phyloP scores from a whole-genome alignment of 2,888 invertebrate species.

The Pherbina coryleti region DNA sequence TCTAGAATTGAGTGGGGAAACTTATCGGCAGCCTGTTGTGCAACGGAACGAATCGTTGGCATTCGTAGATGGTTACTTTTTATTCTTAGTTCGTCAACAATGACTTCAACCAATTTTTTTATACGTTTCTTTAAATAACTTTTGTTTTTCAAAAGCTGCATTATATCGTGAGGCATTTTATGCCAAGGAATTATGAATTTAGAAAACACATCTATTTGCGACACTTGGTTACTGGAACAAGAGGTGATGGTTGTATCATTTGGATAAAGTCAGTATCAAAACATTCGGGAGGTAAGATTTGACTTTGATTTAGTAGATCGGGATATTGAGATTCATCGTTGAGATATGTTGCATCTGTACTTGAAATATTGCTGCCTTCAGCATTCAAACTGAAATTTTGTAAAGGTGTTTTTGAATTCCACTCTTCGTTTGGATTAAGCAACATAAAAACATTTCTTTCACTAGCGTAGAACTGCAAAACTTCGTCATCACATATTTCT shows the following conservation, averaged over 20 bases:
- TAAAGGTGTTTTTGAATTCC: not conserved
- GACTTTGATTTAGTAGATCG: not conserved
- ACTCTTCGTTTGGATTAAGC: not conserved
- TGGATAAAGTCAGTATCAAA: not conserved
- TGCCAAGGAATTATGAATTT: not conserved
- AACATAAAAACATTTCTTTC: not conserved
- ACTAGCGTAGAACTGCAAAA: not conserved
- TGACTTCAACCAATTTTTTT: conserved; percentile 41
- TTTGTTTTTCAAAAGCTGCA: conserved; percentile 21
- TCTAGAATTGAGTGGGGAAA: conserved; percentile 43
- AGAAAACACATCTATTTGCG: not conserved
- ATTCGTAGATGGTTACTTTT: conserved; percentile 39
- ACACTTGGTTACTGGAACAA: not conserved
- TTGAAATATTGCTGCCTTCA: not conserved
- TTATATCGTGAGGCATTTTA: conserved; percentile 37
- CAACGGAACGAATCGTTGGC: conserved; percentile 36
- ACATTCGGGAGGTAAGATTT: not conserved
- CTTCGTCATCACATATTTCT: not conserved
- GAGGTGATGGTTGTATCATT: not conserved
- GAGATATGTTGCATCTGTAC: not conserved
- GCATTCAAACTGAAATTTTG: not conserved
- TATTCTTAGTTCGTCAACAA: conserved; percentile 45
- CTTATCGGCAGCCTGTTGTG: conserved; percentile 38
- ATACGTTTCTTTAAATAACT: conserved; percentile 38
- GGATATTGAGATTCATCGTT: not conserved